These are phyloP conservation scores for Pseudolaguvia tuberculata DNA, from an alignment of 2,113 vertebrate species.

Conservation along the genomic window DNA sequence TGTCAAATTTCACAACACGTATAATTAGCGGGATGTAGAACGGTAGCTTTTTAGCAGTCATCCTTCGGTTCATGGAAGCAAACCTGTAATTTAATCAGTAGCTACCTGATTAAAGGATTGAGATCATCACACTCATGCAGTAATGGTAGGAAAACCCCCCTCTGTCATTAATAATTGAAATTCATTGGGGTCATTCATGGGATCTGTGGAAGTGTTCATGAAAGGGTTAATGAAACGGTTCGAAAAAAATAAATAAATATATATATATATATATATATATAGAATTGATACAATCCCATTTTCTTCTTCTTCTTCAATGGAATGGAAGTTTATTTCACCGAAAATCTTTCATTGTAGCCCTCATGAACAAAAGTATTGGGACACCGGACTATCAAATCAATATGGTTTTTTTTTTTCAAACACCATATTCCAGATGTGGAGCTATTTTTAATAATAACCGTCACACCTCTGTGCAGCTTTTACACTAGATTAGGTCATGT, in stretches of 20 bases:
- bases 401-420: no score
- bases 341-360: neutral
- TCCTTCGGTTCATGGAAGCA: slow-evolving; percentile 72
- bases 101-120: slow-evolving; percentile 73
- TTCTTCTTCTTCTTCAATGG: neutral
- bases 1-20: neutral
- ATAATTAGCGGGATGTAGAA: slow-evolving; percentile 2
- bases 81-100: slow-evolving; percentile 70
- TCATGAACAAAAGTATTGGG: neutral
- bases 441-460: no score
- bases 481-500: no score
- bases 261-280: no score
- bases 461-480: no score
- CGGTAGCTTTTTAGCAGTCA: slow-evolving; percentile 51
- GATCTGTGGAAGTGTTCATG: neutral
- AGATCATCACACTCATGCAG: slow-evolving; percentile 75
- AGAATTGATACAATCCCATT: neutral
- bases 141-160: slow-evolving; percentile 72
- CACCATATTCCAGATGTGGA: no score
- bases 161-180: slow-evolving; percentile 74
- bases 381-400: no score
- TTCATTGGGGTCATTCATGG: slow-evolving; percentile 56
- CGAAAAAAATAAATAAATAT: no score
- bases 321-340: slow-evolving; percentile 5
- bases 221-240: neutral